Evolutionary conservation across 2,113 vertebrate genomes (phyloP).

Genomic region (Chinchilla lanigera): DNA sequence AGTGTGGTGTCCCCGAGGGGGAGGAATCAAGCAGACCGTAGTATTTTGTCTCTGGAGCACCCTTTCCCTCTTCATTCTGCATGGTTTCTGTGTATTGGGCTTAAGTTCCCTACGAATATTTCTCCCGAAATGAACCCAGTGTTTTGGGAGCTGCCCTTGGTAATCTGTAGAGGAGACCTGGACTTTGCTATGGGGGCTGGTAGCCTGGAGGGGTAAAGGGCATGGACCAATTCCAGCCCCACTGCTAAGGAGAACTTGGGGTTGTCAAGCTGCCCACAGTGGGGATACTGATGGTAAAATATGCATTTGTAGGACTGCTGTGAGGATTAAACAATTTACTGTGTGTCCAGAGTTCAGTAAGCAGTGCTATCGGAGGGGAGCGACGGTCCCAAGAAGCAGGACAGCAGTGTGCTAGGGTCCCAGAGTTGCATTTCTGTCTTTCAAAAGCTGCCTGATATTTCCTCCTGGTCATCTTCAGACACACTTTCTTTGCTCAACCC

Average conservation of each 20-base stretch:
- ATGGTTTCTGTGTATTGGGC: rapidly evolving
- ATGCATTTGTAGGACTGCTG: background rate
- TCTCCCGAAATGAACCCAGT: background rate
- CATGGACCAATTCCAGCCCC: background rate
- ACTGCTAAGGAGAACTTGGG: rapidly evolving
- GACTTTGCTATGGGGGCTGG: background rate
- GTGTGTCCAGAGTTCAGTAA: background rate
- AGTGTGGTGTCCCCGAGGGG: background rate
- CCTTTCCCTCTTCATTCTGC: background rate
- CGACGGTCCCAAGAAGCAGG: background rate
- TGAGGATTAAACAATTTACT: background rate
- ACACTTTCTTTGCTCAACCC: background rate
- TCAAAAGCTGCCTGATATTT: background rate
- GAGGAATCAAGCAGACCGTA: background rate
- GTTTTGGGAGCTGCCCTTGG: background rate
- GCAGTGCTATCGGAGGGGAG: rapidly evolving
- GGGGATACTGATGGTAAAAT: background rate
- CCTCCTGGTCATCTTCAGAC: background rate
- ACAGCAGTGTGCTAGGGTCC: background rate
- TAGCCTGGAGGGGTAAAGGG: rapidly evolving
- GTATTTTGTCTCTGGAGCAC: background rate
- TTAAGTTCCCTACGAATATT: background rate
- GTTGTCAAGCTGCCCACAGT: background rate
- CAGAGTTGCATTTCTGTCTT: background rate
- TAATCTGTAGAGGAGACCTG: background rate